These are phyloP conservation scores for Corydoras sp. DNA, from an alignment of 2,113 vertebrate species.

Conservation along the genomic window DNA sequence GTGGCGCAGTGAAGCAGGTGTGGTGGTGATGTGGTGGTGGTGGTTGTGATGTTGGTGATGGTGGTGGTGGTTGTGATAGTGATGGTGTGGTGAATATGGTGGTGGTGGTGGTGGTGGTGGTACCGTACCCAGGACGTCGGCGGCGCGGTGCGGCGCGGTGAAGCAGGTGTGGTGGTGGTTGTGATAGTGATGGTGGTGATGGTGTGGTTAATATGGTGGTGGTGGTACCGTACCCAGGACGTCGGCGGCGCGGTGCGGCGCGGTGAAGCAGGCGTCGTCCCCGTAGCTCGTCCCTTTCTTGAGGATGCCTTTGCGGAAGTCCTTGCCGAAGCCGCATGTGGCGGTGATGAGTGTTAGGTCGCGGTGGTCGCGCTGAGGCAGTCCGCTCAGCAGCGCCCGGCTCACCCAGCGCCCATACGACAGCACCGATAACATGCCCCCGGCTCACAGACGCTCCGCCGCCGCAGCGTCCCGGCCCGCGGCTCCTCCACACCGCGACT, in stretches of 20 bases:
- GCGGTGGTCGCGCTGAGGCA: constrained; percentile 89
- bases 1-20: too few relatives aligned
- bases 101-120: too few relatives aligned
- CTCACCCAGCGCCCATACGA: constrained; percentile 96
- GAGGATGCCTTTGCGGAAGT: constrained; percentile 96
- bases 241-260: constrained; percentile 81
- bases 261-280: constrained; percentile 95
- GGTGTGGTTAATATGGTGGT: too few relatives aligned
- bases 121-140: constrained; percentile 34
- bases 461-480: constrained; percentile 26
- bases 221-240: constrained; percentile 92
- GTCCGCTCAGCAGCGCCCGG: constrained; percentile 93
- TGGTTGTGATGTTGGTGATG: too few relatives aligned
- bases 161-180: too few relatives aligned
- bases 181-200: constrained; percentile 45
- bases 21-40: too few relatives aligned
- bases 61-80: too few relatives aligned
- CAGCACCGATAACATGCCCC: constrained; percentile 89
- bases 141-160: constrained; percentile 60
- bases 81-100: too few relatives aligned
- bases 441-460: not conserved
- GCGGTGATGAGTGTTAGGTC: constrained; percentile 94
- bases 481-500: constrained; percentile 49
- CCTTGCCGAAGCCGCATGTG: constrained; percentile 96
- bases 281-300: constrained; percentile 99